These are phyloP conservation scores for Malurus leucopterus DNA, from an alignment of 2,797 vertebrate genomes.

Conservation along the genomic window DNA sequence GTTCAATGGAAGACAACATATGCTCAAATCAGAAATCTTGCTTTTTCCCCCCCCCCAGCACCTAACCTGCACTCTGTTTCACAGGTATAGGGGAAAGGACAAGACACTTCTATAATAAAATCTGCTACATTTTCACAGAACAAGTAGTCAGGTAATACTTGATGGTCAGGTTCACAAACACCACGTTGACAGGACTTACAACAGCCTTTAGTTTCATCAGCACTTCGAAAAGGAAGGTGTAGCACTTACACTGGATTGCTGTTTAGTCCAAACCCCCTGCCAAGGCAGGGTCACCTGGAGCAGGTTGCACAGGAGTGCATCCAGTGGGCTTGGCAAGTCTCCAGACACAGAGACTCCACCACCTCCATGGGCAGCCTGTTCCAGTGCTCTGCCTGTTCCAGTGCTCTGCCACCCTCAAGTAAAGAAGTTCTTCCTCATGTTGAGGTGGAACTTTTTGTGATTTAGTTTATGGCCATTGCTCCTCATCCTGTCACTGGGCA, in stretches of 20 bases:
- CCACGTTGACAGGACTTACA: neutral
- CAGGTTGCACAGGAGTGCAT: neutral
- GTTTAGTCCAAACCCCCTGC: neutral
- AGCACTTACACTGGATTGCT: neutral
- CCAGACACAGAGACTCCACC: neutral
- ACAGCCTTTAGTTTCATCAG: neutral
- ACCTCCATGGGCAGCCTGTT: neutral
- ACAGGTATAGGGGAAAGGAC: neutral
- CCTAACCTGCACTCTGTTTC: neutral
- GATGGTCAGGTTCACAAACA: neutral
- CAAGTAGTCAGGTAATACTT: neutral
- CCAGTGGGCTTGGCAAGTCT: neutral
- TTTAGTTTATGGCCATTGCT: neutral
- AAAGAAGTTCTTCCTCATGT: neutral
- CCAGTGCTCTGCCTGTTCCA: neutral
- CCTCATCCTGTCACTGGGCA: neutral
- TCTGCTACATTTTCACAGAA: neutral
- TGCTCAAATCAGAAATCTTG: neutral
- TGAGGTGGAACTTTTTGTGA: neutral
- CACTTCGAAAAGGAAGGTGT: neutral
- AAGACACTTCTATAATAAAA: neutral
- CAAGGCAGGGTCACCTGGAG: neutral
- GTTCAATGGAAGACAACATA: neutral
- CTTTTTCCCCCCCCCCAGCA: neutral
- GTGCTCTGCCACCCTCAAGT: neutral